Base-by-base conservation (phyloP, 2,888 invertebrate species). In the Drosophila demipolita region DNA sequence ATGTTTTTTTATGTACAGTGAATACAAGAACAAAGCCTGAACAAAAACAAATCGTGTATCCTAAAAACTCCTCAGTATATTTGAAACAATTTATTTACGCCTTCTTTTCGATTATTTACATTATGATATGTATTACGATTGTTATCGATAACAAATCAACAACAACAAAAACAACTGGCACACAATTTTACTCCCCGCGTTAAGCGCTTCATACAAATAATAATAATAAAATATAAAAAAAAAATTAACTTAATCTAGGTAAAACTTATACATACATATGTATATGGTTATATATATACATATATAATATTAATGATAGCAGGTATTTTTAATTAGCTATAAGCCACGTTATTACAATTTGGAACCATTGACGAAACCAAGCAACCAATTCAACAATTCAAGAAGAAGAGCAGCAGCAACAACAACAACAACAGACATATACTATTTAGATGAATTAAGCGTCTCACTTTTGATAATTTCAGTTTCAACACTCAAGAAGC, bases 161-260 rank as follows among this genome's bases (percentile, higher is more conserved):
- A 68, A 68, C 35, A 64, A 57, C 15, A 60, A 80, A 40, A 63
- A 60, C 48, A 84, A 82, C 75, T 74, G 73, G 87, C 85, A 85
- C 90, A 89, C 83, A 85, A 87, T 85, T 85, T 89, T 85, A 89
- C 71, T 85, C 89, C 87, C 87, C 89, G 87, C 84, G 63, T 81
- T 64, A 75, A 70, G 82, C 80, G 82, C 85, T 84, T 74, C 73
- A 82, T 66, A 49, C 42, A 48, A 69, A 50, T 60, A 38, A 65
- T 63, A 67, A 75, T 57, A 45, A 58, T 50, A 66, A 42, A 49
- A 29, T 12, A 54, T 48, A 17, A 29, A 33, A 42, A 65, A 53
- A 12, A 45, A 58, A 49, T 45, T 35, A 60, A 73, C 49, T 38
- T 76, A 68, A 60, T 20, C 20, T 80, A 80, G 76, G 66, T 29